Evolutionary conservation across 2,113 vertebrate genomes (phyloP).

Genomic region (Phrynosoma blainvillii): DNA sequence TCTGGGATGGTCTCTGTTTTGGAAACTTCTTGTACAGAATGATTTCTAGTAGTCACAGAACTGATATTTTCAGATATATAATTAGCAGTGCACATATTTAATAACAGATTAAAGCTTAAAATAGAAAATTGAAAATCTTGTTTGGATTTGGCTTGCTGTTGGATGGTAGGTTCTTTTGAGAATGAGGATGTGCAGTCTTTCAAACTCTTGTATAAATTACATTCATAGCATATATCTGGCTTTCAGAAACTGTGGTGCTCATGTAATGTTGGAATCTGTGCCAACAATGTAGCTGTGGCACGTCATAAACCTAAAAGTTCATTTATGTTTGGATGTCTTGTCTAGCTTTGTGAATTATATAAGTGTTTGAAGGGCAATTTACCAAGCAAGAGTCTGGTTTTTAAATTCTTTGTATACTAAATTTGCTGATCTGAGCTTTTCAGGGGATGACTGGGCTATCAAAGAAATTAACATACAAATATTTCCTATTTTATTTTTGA

Average conservation of each 20-base stretch:
- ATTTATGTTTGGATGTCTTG: slow-evolving; percentile 17
- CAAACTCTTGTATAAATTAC: slow-evolving; percentile 17
- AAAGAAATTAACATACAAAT: background rate
- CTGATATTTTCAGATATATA: background rate
- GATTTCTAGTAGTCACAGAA: background rate
- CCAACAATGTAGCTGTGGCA: background rate
- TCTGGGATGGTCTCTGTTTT: background rate
- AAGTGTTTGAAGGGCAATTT: slow-evolving; percentile 1
- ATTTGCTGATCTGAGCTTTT: background rate
- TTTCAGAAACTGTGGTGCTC: slow-evolving; percentile 22
- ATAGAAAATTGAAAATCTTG: background rate
- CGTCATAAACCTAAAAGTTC: background rate
- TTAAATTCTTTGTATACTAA: background rate
- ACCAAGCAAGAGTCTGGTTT: background rate
- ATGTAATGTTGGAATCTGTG: background rate
- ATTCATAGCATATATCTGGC: background rate
- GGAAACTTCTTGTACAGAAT: background rate
- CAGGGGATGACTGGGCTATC: background rate
- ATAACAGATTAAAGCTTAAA: background rate
- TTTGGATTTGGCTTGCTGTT: slow-evolving; percentile 5
- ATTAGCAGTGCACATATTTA: background rate
- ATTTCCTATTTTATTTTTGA: background rate
- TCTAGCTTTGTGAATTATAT: slow-evolving; percentile 14
- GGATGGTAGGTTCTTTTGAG: background rate
- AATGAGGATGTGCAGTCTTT: background rate